Evolutionary conservation across 1,140 invertebrate genomes (phyloP).

Genomic region (Drosophila nikananu): DNA sequence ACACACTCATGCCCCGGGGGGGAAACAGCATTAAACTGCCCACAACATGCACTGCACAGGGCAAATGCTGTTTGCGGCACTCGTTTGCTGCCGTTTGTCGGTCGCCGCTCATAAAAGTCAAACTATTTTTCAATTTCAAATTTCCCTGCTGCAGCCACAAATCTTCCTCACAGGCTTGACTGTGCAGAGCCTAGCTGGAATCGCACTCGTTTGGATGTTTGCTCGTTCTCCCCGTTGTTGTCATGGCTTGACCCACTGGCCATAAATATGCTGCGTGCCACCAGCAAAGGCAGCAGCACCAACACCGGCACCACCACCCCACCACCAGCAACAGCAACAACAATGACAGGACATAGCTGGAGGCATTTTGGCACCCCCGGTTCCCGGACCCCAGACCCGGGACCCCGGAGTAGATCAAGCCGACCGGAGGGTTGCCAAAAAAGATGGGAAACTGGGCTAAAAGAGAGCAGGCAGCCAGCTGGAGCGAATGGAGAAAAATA

Average conservation of each 20-base stretch:
- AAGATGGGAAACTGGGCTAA: constrained; percentile 15
- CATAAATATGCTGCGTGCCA: constrained; percentile 81
- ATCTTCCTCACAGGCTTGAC: constrained; percentile 70
- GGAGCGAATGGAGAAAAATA: constrained; percentile 30
- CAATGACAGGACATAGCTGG: constrained; percentile 13
- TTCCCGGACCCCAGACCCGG: background rate
- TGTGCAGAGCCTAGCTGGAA: constrained; percentile 21
- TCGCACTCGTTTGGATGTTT: constrained; percentile 13
- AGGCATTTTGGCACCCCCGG: constrained; percentile 41
- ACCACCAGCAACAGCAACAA: constrained; percentile 16
- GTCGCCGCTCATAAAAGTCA: constrained; percentile 79
- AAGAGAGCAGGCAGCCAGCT: constrained; percentile 8
- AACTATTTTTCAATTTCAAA: constrained; percentile 84
- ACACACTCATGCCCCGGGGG: background rate
- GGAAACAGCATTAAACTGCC: constrained; percentile 45
- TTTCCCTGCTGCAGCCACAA: constrained; percentile 77
- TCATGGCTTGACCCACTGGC: constrained; percentile 73
- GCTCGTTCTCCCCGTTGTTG: constrained; percentile 45
- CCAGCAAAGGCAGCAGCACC: constrained; percentile 31
- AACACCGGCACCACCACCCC: constrained; percentile 1
- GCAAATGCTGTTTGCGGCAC: constrained; percentile 30
- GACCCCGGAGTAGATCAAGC: constrained; percentile 62
- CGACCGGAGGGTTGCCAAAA: constrained; percentile 35
- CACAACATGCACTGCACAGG: constrained; percentile 53
- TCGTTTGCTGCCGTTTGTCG: constrained; percentile 58